Conservation (phyloP, 2,888 invertebrate genomes). For the Parnassius smintheus region DNA sequence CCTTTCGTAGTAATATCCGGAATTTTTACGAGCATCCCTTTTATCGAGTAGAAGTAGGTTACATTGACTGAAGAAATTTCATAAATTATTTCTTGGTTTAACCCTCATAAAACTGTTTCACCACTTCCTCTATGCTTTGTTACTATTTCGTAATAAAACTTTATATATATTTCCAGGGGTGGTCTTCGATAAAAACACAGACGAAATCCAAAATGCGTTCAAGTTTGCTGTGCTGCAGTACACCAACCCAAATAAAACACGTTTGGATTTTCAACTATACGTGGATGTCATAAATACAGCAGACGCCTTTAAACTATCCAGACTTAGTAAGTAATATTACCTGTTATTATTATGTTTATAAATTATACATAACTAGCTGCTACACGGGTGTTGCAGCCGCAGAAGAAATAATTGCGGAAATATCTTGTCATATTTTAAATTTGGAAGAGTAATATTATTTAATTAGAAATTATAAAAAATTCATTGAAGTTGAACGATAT, state of each 20-base stretch:
- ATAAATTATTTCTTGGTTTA: slow-evolving; percentile 21
- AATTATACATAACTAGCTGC: neutral
- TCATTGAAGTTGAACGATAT: no score
- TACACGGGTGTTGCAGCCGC: no score
- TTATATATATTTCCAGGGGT: slow-evolving; percentile 82
- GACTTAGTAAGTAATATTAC: slow-evolving; percentile 87
- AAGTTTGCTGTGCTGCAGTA: slow-evolving; percentile 91
- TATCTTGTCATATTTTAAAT: no score
- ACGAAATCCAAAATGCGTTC: slow-evolving; percentile 93
- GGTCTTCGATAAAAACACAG: slow-evolving; percentile 93
- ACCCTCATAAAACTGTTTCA: slow-evolving; percentile 16
- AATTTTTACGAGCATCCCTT: slow-evolving; percentile 25
- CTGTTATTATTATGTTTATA: neutral
- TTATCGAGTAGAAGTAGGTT: slow-evolving; percentile 26
- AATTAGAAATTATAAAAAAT: no score
- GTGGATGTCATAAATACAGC: slow-evolving; percentile 95
- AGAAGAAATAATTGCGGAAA: no score
- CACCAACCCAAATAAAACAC: slow-evolving; percentile 85
- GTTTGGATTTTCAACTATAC: slow-evolving; percentile 90
- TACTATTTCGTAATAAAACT: slow-evolving; percentile 13
- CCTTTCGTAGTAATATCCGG: slow-evolving; percentile 18
- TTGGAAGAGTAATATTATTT: no score
- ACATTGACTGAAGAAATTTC: slow-evolving; percentile 23
- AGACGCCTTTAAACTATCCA: slow-evolving; percentile 94
- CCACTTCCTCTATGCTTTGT: slow-evolving; percentile 17